A percentile compares a stretch with the other conserved stretches of the same genome.
phyloP scores from a whole-genome alignment of 2,797 vertebrate species.

The Danio tinwini region DNA sequence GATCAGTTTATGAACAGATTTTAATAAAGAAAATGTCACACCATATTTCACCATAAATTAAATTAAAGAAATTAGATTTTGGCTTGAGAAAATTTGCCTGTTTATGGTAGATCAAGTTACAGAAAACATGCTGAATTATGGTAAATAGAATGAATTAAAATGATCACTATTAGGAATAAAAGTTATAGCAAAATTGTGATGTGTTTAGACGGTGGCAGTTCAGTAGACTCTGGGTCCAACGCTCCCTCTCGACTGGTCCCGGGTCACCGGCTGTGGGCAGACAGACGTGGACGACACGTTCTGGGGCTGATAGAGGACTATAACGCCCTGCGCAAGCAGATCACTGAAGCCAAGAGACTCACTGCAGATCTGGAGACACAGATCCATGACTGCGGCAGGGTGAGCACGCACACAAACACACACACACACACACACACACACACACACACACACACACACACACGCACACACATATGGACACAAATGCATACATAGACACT shows the following conservation, averaged over 20 bases:
- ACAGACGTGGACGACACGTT: slow-evolving; percentile 81
- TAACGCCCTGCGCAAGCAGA: slow-evolving; percentile 85
- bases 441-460: neutral
- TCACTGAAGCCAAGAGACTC: slow-evolving; percentile 83
- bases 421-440: neutral
- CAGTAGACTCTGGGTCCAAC: slow-evolving; percentile 60
- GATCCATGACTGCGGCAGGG: slow-evolving; percentile 75
- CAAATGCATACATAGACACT: no score
- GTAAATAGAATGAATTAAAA: no score
- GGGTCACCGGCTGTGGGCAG: slow-evolving; percentile 85
- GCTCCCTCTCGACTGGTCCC: slow-evolving; percentile 79
- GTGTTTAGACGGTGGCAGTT: slow-evolving; percentile 72
- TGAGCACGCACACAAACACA: slow-evolving; percentile 38
- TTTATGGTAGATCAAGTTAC: neutral
- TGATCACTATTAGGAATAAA: no score
- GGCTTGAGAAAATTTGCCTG: neutral
- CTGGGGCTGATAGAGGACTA: slow-evolving; percentile 91
- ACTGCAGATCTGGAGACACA: slow-evolving; percentile 78
- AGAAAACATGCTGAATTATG: no score
- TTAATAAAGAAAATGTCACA: no score
- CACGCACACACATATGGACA: no score
- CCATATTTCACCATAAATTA: neutral
- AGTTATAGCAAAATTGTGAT: neutral
- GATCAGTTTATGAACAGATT: neutral
- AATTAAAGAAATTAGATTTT: neutral